phyloP scores from a whole-genome alignment of 2,113 vertebrate genomes.

The Tapirus terrestris region DNA sequence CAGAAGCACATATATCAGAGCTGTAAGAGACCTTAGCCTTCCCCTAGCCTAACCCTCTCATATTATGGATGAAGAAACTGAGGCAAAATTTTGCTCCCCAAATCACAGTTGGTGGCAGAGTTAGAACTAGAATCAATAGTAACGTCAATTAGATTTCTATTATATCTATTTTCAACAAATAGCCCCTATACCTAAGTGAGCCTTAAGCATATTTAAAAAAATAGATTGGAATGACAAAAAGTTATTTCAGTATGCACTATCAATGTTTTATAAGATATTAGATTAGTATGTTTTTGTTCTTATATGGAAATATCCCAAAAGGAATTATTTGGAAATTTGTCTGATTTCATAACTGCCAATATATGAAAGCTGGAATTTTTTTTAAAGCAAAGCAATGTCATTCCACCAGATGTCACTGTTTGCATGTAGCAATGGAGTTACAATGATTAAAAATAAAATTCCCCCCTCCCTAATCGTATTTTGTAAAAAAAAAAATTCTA shows the following conservation, averaged over 20 bases:
- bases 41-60: background rate
- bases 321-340: background rate
- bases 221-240: background rate
- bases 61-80: background rate
- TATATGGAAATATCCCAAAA: background rate
- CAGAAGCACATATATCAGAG: background rate
- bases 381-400: constrained; percentile 61
- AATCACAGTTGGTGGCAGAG: background rate
- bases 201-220: background rate
- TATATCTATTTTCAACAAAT: constrained; percentile 9
- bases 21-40: background rate
- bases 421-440: constrained; percentile 64
- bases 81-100: background rate
- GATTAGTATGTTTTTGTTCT: constrained; percentile 18
- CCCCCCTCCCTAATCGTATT: constrained; percentile 9
- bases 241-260: background rate
- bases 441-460: constrained; percentile 13
- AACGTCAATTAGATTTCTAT: background rate
- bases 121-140: background rate
- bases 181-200: background rate
- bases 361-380: constrained; percentile 26
- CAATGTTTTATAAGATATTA: background rate
- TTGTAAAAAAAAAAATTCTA: constrained; percentile 8
- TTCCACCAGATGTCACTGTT: constrained; percentile 89
- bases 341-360: background rate